Conservation (phyloP, 1,140 invertebrate genomes). For the Drosophila melanica region DNA sequence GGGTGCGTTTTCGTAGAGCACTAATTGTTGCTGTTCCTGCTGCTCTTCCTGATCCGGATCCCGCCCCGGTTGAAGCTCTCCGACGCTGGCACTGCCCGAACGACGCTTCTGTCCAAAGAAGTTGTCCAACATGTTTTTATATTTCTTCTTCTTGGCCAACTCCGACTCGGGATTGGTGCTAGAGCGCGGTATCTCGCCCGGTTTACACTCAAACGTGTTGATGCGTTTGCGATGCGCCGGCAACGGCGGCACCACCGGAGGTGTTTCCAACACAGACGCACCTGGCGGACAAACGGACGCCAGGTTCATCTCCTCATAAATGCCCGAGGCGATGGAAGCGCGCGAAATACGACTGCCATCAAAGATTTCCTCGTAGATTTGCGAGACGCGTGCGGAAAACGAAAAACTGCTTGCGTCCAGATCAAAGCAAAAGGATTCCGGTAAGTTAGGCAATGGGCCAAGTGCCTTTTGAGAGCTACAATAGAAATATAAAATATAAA, state of each 20-base stretch:
- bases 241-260: slow-evolving; percentile 71
- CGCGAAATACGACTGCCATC: slow-evolving; percentile 75
- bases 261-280: slow-evolving; percentile 42
- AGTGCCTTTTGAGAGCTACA: slow-evolving; percentile 34
- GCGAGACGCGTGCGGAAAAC: slow-evolving; percentile 70
- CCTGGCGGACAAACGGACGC: slow-evolving; percentile 27
- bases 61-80: slow-evolving; percentile 22
- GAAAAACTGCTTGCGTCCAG: slow-evolving; percentile 58
- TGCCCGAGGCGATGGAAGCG: slow-evolving; percentile 78
- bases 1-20: slow-evolving; percentile 65
- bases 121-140: slow-evolving; percentile 76
- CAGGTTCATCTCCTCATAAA: slow-evolving; percentile 83
- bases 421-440: slow-evolving; percentile 51
- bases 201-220: slow-evolving; percentile 67
- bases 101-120: slow-evolving; percentile 74
- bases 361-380: slow-evolving; percentile 83
- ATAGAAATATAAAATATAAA: neutral
- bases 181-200: slow-evolving; percentile 66
- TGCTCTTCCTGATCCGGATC: slow-evolving; percentile 2
- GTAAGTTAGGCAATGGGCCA: slow-evolving; percentile 73
- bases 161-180: slow-evolving; percentile 81
- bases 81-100: slow-evolving; percentile 68
- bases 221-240: slow-evolving; percentile 71
- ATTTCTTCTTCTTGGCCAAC: slow-evolving; percentile 81
- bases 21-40: slow-evolving; percentile 8